Evolutionary conservation across 2,888 invertebrate genomes (phyloP).

Genomic region (Pollenia angustigena): DNA sequence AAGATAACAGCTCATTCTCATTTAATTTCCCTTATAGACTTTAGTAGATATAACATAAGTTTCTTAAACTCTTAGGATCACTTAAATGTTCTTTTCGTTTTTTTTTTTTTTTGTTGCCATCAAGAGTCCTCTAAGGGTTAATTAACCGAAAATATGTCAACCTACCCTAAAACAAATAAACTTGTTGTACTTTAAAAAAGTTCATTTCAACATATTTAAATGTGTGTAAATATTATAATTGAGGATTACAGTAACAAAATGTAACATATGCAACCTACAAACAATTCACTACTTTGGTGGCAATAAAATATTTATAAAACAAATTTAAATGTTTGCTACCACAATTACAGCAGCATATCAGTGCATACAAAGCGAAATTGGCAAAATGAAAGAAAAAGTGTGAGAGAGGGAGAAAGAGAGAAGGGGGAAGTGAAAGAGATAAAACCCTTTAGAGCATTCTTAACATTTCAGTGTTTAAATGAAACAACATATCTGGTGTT

Average conservation of each 20-base stretch:
- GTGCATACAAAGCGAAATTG: neutral
- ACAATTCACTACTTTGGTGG: slow-evolving; percentile 16
- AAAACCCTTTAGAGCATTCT: slow-evolving; percentile 16
- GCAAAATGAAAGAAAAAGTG: too few species aligned
- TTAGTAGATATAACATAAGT: too few species aligned
- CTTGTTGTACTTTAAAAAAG: slow-evolving; percentile 5
- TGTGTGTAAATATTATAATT: slow-evolving; percentile 52
- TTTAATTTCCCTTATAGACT: too few species aligned
- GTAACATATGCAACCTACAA: slow-evolving; percentile 33
- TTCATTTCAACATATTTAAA: slow-evolving; percentile 36
- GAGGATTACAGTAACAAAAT: slow-evolving; percentile 10
- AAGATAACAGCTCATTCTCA: neutral
- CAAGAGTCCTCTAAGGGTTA: slow-evolving; percentile 40
- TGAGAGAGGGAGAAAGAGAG: neutral
- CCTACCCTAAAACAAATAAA: slow-evolving; percentile 41
- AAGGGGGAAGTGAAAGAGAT: neutral
- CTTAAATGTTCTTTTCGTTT: slow-evolving; percentile 2
- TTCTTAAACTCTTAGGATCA: neutral
- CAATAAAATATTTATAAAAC: slow-evolving; percentile 59
- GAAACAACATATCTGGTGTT: slow-evolving; percentile 60
- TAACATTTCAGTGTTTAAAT: slow-evolving; percentile 16
- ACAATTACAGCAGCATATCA: slow-evolving; percentile 5
- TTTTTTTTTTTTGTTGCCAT: neutral
- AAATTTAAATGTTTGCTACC: slow-evolving; percentile 39
- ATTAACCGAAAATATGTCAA: slow-evolving; percentile 56